Evolutionary conservation across 2,888 invertebrate species (phyloP).

Genomic region (Drosophila aldrichi): DNA sequence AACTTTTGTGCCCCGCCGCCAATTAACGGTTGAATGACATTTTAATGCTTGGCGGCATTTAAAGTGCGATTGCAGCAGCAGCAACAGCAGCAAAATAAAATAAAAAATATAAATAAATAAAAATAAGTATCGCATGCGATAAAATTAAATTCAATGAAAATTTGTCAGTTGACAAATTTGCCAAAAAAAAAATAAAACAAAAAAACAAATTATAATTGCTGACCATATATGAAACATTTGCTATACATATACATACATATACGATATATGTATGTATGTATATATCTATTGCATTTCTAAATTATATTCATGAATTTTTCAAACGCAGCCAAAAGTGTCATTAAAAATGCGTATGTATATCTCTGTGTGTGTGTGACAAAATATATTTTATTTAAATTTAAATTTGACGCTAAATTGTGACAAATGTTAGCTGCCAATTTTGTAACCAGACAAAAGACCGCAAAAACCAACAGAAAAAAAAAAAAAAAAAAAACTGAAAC

Average conservation of each 20-base stretch:
- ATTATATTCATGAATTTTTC: conserved; percentile 71
- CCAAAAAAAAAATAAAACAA: conserved; percentile 1
- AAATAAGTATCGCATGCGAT: conserved; percentile 55
- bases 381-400: conserved; percentile 75
- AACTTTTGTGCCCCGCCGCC: conserved; percentile 45
- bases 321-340: conserved; percentile 69
- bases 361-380: conserved; percentile 31
- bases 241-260: not conserved
- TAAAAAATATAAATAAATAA: not conserved
- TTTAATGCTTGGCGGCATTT: conserved; percentile 69
- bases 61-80: conserved; percentile 47
- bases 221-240: conserved; percentile 25
- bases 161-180: conserved; percentile 54
- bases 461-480: conserved; percentile 45
- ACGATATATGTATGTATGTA: conserved; percentile 1
- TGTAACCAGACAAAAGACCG: conserved; percentile 69
- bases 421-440: conserved; percentile 77
- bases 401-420: conserved; percentile 74
- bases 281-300: conserved; percentile 54
- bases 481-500: conserved; percentile 22
- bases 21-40: conserved; percentile 79
- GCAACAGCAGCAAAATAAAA: not conserved
- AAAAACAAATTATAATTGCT: conserved; percentile 5
- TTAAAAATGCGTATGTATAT: conserved; percentile 58
- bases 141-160: conserved; percentile 36